Base-by-base conservation (phyloP, 2,797 vertebrate genomes). In the Diglossa cyanea region DNA sequence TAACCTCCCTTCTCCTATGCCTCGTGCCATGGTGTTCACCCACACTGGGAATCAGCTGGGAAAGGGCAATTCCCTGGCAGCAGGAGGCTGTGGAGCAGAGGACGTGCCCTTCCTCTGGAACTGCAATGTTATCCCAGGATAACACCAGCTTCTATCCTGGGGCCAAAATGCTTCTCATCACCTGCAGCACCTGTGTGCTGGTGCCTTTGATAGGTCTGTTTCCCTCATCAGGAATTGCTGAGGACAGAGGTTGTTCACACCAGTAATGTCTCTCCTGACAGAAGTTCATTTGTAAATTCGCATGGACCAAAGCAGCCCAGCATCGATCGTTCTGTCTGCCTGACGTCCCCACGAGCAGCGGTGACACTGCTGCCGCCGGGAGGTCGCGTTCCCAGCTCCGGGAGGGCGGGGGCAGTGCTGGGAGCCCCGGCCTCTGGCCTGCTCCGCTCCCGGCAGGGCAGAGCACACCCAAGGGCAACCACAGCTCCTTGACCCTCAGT, bases 391-490 rank as follows among this genome's bases (percentile, higher is more conserved):
- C 0, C 3, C 61, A 3, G 79, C 62, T 5, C 35, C 0, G 1
- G 26, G 42, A 79, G 85, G 35, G 42, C 37, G 7, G 12, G 53
- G 9, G 0, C 0, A 0, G 28, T 0, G 44, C 2, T 2, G 31
- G 40, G 11, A 13, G 51, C 13, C 84, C 54, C 3, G 31, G 51
- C 47, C 71, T 8, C 68, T 2, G 6, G 0, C 3, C n/a, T 6
- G 53, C 50, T 14, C 39, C 8, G 11, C 55, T 75, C 37, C 26
- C 3, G 0, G 45, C 47, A 2, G 47, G 44, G 65, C 4, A 42
- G 0, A 65, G 44, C 5, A 2, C 5, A 0, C 19, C 3, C 0
- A 23, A 26, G 61, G 72, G 65, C 61, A 42, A 0, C 60, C 2
- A 0, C 76, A 33, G 47, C 63, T 53, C 48, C 67, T n/a, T 0